Base-by-base conservation (phyloP, 2,797 vertebrate species). In the Liasis olivaceus region DNA sequence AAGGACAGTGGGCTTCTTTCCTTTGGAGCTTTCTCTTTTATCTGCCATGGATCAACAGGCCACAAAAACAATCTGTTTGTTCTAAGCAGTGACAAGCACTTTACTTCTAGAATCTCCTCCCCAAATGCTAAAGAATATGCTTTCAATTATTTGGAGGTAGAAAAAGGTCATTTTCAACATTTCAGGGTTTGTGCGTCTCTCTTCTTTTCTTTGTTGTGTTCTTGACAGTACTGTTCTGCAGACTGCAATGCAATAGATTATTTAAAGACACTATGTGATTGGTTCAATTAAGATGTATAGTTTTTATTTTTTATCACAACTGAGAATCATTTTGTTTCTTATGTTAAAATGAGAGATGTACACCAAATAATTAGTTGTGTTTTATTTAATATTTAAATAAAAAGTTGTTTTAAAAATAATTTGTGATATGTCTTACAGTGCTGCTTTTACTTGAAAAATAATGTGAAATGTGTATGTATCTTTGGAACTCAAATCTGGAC, bases 301-400 rank as follows among this genome's bases (percentile, higher is more conserved):
- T 95, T 93, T 97, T 96, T 93, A 95, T 97, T 98, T 98, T 98
- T 98, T 97, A 98, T 96, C 95, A 92, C 96, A 96, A 96, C 96
- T 89, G 96, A 97, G 95, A 92, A 96, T 97, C 97, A 95, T 97
- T 96, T 97, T 97, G 90, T 97, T 98, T 98, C 97, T 97, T 97
- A 97, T 93, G 97, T 97, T 97, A 94, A 96, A 97, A 95, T 96
- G 97, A 97, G 96, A 97, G 95, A 95, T 94, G 97, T 98, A 97
- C 96, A 97, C 97, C 96, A 95, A 96, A 97, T 96, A 96, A 97
- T 97, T 97, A 97, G 97, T 95, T n/a, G 96, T 97, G 96, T 97
- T 98, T 98, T 97, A 98, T 98, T 98, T 98, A 98, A 98, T 98
- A 98, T 98, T 98, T 98, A 98, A 98, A 98, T 98, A 98, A 98